phyloP scores from a whole-genome alignment of 2,888 invertebrate genomes.

The Scaptomyza cyrtandrae region DNA sequence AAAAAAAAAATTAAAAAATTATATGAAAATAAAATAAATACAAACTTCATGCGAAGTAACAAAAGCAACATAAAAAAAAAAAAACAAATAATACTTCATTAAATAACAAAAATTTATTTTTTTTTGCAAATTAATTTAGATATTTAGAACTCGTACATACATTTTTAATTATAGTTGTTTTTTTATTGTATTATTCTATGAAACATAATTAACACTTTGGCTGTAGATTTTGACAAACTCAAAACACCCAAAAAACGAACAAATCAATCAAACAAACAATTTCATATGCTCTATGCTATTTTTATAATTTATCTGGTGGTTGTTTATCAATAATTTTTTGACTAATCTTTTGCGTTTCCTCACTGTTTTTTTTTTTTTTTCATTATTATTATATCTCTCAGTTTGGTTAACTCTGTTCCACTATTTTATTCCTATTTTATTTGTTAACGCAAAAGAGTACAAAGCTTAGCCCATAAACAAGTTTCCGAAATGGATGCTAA shows the following conservation, averaged over 20 bases:
- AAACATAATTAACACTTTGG: slow-evolving; percentile 78
- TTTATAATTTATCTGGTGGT: slow-evolving; percentile 61
- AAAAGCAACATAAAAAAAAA: slow-evolving; percentile 40
- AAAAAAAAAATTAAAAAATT: slow-evolving; percentile 1
- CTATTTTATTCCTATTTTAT: slow-evolving; percentile 33
- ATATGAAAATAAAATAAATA: slow-evolving; percentile 14
- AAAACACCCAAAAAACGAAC: slow-evolving; percentile 35
- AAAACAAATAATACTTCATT: slow-evolving; percentile 55
- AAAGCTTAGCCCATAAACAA: slow-evolving; percentile 28
- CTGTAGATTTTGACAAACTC: slow-evolving; percentile 80
- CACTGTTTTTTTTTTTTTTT: slow-evolving; percentile 15
- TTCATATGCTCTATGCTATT: slow-evolving; percentile 46
- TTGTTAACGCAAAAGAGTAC: slow-evolving; percentile 51
- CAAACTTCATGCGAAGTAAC: slow-evolving; percentile 37
- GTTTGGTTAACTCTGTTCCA: slow-evolving; percentile 55
- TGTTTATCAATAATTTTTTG: slow-evolving; percentile 62
- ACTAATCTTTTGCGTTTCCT: slow-evolving; percentile 76
- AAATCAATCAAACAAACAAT: slow-evolving; percentile 55
- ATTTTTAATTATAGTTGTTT: slow-evolving; percentile 42
- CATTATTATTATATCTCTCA: slow-evolving; percentile 11
- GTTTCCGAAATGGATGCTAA: slow-evolving; percentile 17
- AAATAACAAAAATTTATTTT: slow-evolving; percentile 50
- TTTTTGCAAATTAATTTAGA: slow-evolving; percentile 54
- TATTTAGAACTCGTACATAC: slow-evolving; percentile 32
- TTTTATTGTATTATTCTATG: slow-evolving; percentile 41